Base-by-base conservation (phyloP, 2,113 vertebrate genomes). In the Sander lucioperca region DNA sequence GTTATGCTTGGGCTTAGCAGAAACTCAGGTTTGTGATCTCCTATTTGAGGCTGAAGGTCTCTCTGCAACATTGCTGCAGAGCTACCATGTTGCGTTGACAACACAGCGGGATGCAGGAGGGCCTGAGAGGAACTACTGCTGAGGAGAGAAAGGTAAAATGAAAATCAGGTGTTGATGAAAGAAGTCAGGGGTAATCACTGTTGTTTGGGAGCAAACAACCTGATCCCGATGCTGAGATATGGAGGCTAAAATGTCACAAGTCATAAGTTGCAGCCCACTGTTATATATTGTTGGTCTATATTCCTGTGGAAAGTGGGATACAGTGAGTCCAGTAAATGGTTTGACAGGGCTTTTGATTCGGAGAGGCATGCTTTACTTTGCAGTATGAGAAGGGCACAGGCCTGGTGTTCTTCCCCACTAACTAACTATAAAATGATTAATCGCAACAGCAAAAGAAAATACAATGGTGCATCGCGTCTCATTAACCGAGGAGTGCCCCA, bases 401-500 rank as follows among this genome's bases (percentile, higher is more conserved):
- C 63, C 48, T 56, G n/a, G 51, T 45, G 57, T 57, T 70, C 25
- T 21, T 12, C 23, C 7, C 23, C 62, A 33, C 19, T 39, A 76
- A 73, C 39, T 57, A 61, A 65, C 62, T 8, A 74, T 76, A 36
- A 79, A 54, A 74, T 90, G 79, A 87, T 84, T 80, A 74, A 91
- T 84, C 62, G 19, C 51, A 64, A 66, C 51, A 23, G n/a, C 30
- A 62, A 61, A 74, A 43, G 15, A 82, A 82, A 84, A 83, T 27
- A 82, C 71, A 86, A 73, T 48, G 74, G 78, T 56, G 77, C 76
- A 63, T 8, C 1, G 13, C 19, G 65, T 85, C 77, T 84, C 74
- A 75, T 91, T 88, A 89, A 72, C 80, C n/a, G 23, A 79, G 43
- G 70, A 79, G 72, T 75, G 83, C 47, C 74, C 72, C 69, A 3